A percentile compares a stretch with the other conserved stretches of the same genome.
Conservation (phyloP, 2,113 vertebrate species). For the Pandion haliaetus region DNA sequence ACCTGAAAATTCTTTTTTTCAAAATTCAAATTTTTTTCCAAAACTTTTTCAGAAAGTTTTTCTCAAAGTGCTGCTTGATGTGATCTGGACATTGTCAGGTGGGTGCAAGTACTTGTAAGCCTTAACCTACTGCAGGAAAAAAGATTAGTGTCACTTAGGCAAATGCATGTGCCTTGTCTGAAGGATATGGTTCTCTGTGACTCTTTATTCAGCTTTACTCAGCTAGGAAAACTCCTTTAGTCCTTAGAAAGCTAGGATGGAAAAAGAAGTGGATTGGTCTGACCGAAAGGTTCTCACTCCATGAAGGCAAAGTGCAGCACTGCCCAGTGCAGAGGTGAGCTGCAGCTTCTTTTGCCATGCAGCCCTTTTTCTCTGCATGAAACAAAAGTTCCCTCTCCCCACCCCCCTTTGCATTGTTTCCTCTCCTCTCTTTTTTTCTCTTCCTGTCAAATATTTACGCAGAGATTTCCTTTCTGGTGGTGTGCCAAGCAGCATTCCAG, state of each 20-base stretch:
- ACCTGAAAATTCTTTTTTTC: neutral
- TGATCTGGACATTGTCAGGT: neutral
- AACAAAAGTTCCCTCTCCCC: neutral
- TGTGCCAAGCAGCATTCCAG: slow-evolving; percentile 59
- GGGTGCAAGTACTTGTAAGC: neutral
- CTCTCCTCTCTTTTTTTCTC: neutral
- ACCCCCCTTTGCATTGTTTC: slow-evolving; percentile 13
- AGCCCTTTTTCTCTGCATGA: neutral
- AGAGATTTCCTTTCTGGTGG: slow-evolving; percentile 58
- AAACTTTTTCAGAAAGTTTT: neutral
- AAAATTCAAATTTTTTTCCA: neutral
- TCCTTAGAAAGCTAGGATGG: neutral
- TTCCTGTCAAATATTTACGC: slow-evolving; percentile 56
- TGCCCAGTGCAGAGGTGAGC: neutral
- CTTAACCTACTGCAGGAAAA: neutral
- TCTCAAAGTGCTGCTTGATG: neutral
- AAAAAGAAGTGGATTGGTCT: neutral
- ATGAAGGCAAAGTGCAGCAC: neutral
- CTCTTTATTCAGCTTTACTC: neutral
- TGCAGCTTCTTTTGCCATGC: fast-evolving
- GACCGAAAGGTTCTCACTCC: neutral
- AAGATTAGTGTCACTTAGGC: neutral
- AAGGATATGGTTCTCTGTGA: neutral
- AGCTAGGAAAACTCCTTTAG: neutral
- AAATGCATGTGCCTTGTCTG: neutral